phyloP scores from a whole-genome alignment of 2,888 invertebrate species.

The Gymnoscelis rufifasciata region DNA sequence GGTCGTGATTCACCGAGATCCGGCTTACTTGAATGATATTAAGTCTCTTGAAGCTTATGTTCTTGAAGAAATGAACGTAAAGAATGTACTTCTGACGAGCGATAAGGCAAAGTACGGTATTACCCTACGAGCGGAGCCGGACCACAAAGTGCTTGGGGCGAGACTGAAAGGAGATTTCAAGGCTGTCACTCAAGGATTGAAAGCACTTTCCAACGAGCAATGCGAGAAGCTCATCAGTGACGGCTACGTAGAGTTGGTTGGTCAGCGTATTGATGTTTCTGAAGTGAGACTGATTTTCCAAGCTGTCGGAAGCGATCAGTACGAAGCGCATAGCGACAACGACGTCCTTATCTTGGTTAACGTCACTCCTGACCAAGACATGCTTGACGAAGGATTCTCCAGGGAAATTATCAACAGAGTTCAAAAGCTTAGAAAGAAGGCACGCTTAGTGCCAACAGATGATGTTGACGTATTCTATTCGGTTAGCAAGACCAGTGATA shows the following conservation, averaged over 20 bases:
- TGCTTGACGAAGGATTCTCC: conserved; percentile 96
- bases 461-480: conserved; percentile 89
- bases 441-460: conserved; percentile 93
- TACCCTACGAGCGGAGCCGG: conserved; percentile 93
- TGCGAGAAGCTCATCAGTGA: conserved; percentile 85
- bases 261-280: conserved; percentile 86
- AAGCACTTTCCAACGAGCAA: conserved; percentile 86
- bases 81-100: conserved; percentile 88
- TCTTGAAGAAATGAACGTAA: conserved; percentile 94
- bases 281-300: conserved; percentile 92
- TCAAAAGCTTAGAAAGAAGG: conserved; percentile 97
- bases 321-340: conserved; percentile 94
- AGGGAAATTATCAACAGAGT: conserved; percentile 97
- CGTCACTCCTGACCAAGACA: conserved; percentile 91
- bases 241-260: conserved; percentile 85
- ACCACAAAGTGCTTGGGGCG: conserved; percentile 93
- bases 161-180: conserved; percentile 95
- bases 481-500: conserved; percentile 79
- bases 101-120: conserved; percentile 97
- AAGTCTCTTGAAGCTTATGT: conserved; percentile 90
- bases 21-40: conserved; percentile 87
- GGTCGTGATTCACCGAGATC: conserved; percentile 94
- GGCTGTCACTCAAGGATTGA: conserved; percentile 88
- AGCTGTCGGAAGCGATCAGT: conserved; percentile 83
- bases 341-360: conserved; percentile 94